Conservation (phyloP, 37 sponge, comb jelly and placozoan species). For the Haliclona indistincta region DNA sequence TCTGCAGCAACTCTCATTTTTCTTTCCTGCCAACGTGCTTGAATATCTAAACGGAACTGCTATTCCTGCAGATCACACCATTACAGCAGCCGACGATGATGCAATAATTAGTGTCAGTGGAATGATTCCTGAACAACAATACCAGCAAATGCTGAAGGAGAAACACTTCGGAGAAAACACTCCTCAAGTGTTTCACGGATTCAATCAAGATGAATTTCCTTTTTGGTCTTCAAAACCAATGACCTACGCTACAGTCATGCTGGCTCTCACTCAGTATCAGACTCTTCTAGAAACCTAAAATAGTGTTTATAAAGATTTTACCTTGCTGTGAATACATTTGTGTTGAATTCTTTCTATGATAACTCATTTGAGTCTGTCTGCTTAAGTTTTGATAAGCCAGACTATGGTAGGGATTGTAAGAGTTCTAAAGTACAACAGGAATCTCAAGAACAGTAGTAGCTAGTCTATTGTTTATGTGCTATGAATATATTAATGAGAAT, state of each 20-base stretch:
- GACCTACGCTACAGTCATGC: slow-evolving; percentile 37
- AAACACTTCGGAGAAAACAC: slow-evolving; percentile 31
- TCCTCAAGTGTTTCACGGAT: slow-evolving; percentile 51
- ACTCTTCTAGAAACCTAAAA: too few relatives aligned
- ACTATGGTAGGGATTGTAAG: too few relatives aligned
- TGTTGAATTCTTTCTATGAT: too few relatives aligned
- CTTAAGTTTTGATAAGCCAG: too few relatives aligned
- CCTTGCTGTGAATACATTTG: too few relatives aligned
- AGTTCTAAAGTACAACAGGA: too few relatives aligned
- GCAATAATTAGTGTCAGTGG: slow-evolving; percentile 29
- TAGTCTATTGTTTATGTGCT: too few relatives aligned
- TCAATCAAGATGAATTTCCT: slow-evolving; percentile 20
- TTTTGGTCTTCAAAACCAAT: slow-evolving; percentile 55
- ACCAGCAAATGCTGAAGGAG: slow-evolving; percentile 22
- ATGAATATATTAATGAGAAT: too few relatives aligned
- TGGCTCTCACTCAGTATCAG: slow-evolving; percentile 67
- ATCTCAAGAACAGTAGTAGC: too few relatives aligned
- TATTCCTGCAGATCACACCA: slow-evolving; percentile 1
- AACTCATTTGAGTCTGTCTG: too few relatives aligned
- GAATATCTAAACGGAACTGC: slow-evolving; percentile 40
- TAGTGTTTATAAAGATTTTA: too few relatives aligned
- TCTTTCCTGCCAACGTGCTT: slow-evolving; percentile 37
- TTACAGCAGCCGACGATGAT: neutral
- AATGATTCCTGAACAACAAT: slow-evolving; percentile 31
- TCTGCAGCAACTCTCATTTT: slow-evolving; percentile 36